phyloP scores from a whole-genome alignment of 2,797 vertebrate genomes.

The Epinephelus awoara region DNA sequence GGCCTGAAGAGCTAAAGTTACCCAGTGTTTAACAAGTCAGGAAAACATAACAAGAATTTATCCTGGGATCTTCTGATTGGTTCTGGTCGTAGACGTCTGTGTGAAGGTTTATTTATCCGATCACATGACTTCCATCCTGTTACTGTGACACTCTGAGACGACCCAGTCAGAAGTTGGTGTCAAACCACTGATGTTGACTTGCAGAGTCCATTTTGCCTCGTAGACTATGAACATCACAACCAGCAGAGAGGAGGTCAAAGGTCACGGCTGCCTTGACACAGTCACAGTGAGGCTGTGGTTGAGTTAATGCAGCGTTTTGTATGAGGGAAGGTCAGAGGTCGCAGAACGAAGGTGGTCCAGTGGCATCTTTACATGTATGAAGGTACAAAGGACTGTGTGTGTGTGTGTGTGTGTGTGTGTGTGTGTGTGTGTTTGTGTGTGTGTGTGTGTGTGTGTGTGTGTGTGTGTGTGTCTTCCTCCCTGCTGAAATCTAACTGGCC shows the following conservation, averaged over 20 bases:
- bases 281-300: constrained; percentile 23
- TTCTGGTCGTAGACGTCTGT: not conserved
- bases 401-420: not conserved
- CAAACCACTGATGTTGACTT: constrained; percentile 12
- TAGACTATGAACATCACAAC: not conserved
- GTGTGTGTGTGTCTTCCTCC: constrained; percentile 17
- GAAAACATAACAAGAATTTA: not conserved
- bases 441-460: not conserved
- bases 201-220: not conserved
- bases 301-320: constrained; percentile 11
- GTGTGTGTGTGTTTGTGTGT: constrained; percentile 3
- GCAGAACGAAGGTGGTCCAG: constrained; percentile 22
- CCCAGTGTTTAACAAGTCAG: not conserved
- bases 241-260: constrained; percentile 20
- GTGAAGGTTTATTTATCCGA: not conserved
- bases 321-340: constrained; percentile 36
- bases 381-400: constrained; percentile 3
- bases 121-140: not conserved
- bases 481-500: constrained; percentile 54
- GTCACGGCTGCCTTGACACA: constrained; percentile 4
- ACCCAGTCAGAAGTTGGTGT: not conserved
- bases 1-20: too few species aligned
- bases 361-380: constrained; percentile 18
- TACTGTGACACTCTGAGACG: not conserved
- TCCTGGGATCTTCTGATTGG: not conserved